These are phyloP conservation scores for Gymnopithys bicolor DNA, from an alignment of 2,797 vertebrate genomes.

Conservation along the genomic window DNA sequence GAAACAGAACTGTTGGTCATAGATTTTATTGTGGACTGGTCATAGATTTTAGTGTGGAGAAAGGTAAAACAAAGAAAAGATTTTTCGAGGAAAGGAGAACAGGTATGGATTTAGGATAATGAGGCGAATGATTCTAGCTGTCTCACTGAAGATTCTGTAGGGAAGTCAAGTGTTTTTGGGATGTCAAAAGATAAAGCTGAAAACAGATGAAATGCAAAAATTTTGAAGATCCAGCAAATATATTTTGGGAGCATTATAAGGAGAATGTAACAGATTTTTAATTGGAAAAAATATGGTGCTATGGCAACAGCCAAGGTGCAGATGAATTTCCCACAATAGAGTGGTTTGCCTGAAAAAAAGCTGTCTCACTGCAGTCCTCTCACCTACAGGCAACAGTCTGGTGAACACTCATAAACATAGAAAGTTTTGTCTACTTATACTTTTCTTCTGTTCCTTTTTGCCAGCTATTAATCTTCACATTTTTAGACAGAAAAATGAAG, in stretches of 20 bases:
- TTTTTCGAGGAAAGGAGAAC: background rate
- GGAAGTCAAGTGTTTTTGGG: background rate
- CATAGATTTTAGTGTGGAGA: background rate
- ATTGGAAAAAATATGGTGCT: background rate
- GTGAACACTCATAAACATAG: background rate
- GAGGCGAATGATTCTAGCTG: background rate
- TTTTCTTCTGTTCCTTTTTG: background rate
- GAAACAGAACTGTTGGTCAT: background rate
- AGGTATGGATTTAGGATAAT: background rate
- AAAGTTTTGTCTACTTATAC: background rate
- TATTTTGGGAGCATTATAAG: background rate
- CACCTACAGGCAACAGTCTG: background rate
- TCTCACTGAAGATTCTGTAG: background rate
- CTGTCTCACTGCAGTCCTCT: background rate
- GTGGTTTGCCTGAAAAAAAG: background rate
- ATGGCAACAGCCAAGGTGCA: background rate
- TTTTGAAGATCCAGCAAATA: background rate
- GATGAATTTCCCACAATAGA: background rate
- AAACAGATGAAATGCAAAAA: background rate
- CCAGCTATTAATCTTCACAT: background rate
- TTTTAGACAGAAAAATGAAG: background rate
- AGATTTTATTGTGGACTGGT: background rate
- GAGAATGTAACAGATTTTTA: background rate
- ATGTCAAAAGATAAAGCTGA: background rate
- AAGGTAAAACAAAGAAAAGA: background rate